A percentile compares a stretch with the other conserved stretches of the same genome.
Conservation (phyloP, 2,797 vertebrate genomes). For the Hozukius guyotensis region DNA sequence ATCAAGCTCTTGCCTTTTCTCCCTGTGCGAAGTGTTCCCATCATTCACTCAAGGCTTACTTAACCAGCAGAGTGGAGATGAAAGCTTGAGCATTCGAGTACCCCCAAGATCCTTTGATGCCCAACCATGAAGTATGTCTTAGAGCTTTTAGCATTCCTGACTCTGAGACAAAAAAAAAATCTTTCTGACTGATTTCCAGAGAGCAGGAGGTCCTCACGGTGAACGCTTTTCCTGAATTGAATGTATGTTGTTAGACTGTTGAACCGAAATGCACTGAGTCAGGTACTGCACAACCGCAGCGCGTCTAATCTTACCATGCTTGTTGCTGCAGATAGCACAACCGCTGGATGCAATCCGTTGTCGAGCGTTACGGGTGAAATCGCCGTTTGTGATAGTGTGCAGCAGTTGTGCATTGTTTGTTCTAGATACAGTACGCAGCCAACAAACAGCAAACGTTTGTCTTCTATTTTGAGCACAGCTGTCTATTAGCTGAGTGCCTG, state of each 20-base stretch:
- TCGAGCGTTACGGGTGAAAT: constrained; percentile 24
- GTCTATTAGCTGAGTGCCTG: constrained; percentile 51
- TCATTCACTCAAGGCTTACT: constrained; percentile 67
- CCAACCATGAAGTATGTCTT: constrained; percentile 70
- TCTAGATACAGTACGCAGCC: constrained; percentile 27
- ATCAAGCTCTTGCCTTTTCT: constrained; percentile 11
- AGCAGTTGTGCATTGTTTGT: constrained; percentile 56
- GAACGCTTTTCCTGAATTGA: constrained; percentile 36
- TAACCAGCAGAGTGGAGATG: constrained; percentile 68
- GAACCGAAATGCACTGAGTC: constrained; percentile 51
- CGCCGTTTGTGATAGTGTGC: constrained; percentile 63
- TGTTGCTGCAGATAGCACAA: constrained; percentile 56
- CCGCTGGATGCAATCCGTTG: constrained; percentile 50
- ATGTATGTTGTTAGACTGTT: constrained; percentile 48
- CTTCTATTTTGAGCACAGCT: constrained; percentile 47
- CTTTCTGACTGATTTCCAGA: constrained; percentile 28
- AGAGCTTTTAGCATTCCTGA: constrained; percentile 72
- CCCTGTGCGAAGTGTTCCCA: constrained; percentile 57
- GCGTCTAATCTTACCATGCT: constrained; percentile 62
- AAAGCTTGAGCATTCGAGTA: constrained; percentile 69
- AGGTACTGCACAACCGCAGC: constrained; percentile 21
- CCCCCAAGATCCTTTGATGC: constrained; percentile 65
- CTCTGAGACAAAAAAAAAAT: constrained; percentile 33
- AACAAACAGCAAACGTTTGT: constrained; percentile 12
- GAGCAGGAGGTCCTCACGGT: constrained; percentile 51